Conservation (phyloP, 2,797 vertebrate genomes). For the Sebastes variabilis region DNA sequence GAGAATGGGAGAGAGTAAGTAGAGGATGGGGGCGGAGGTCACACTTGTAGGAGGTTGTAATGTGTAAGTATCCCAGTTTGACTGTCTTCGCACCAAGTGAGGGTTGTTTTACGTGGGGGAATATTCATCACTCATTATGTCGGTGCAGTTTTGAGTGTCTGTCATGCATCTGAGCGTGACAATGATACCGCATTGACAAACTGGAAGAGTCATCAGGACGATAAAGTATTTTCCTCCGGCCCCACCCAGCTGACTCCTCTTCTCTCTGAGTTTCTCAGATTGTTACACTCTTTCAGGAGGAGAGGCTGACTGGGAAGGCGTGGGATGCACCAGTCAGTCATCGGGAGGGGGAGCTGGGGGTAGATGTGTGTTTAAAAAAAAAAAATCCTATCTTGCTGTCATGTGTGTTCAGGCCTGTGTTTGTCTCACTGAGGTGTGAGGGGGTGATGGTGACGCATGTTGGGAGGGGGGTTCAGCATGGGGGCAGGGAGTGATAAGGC, state of each 20-base stretch:
- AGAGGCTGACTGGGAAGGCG: conserved; percentile 63
- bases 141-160: conserved; percentile 7
- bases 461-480: not conserved
- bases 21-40: conserved; percentile 73
- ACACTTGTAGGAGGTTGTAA: conserved; percentile 72
- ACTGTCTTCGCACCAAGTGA: conserved; percentile 56
- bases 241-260: conserved; percentile 47
- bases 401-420: conserved; percentile 29
- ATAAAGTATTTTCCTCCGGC: conserved; percentile 32
- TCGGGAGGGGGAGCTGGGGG: not conserved
- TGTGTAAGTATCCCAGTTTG: conserved; percentile 67
- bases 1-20: conserved; percentile 64
- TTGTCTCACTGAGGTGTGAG: conserved; percentile 39
- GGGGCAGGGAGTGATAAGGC: conserved; percentile 41
- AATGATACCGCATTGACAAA: conserved; percentile 2
- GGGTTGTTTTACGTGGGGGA: conserved; percentile 39
- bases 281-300: conserved; percentile 41
- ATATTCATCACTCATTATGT: conserved; percentile 33
- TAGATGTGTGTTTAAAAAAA: not conserved
- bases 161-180: conserved; percentile 33
- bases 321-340: conserved; percentile 62
- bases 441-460: conserved; percentile 37
- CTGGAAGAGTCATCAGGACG: conserved; percentile 17
- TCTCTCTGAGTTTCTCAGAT: conserved; percentile 31
- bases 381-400: conserved; percentile 39